These are phyloP conservation scores for Anas acuta DNA, from an alignment of 2,797 vertebrate genomes.

Conservation along the genomic window DNA sequence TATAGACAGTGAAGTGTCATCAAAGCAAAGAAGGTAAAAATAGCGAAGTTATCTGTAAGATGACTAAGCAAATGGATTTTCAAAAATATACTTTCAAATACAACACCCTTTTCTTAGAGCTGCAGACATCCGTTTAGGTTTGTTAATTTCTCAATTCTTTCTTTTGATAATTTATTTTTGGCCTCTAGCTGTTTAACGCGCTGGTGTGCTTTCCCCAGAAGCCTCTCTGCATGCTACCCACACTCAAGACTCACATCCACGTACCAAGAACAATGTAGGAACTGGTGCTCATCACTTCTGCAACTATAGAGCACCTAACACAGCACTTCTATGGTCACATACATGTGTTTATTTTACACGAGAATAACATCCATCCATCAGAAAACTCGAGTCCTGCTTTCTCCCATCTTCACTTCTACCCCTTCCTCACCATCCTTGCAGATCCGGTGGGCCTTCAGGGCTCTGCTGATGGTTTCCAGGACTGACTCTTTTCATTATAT, in stretches of 20 bases:
- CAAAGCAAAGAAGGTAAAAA: constrained; percentile 65
- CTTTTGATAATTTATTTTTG: constrained; percentile 64
- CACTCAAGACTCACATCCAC: not conserved
- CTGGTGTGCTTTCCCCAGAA: constrained; percentile 63
- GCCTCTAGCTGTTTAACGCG: not conserved
- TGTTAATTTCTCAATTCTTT: constrained; percentile 53
- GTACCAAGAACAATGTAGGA: not conserved
- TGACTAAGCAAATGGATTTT: constrained; percentile 66
- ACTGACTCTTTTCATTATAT: rapidly evolving
- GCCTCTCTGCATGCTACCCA: constrained; percentile 55
- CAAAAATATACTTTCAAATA: constrained; percentile 55
- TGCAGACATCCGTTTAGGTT: constrained; percentile 40
- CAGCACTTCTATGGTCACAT: not conserved
- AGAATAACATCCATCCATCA: not conserved
- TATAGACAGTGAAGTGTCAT: constrained; percentile 31
- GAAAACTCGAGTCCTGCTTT: not conserved
- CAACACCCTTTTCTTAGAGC: constrained; percentile 36
- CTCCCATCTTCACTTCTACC: not conserved
- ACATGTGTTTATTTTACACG: not conserved
- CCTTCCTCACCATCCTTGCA: not conserved
- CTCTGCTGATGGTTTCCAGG: not conserved
- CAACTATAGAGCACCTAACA: not conserved
- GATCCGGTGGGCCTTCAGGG: not conserved
- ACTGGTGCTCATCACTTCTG: not conserved
- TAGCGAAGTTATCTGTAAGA: constrained; percentile 58